These are phyloP conservation scores for Drosophila paranaensis DNA, from an alignment of 2,888 invertebrate species.

Conservation along the genomic window DNA sequence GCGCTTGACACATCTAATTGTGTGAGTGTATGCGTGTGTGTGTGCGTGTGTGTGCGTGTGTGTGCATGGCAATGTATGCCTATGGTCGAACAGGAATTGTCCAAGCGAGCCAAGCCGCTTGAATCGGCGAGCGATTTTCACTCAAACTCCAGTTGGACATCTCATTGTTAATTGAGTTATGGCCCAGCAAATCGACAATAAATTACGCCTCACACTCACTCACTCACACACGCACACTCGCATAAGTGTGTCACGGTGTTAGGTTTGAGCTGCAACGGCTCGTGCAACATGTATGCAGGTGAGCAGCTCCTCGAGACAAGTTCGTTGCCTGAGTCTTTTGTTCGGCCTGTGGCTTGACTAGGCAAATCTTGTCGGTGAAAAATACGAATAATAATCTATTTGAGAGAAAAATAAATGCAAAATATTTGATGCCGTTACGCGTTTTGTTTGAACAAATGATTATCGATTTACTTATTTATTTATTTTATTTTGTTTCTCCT, in stretches of 20 bases:
- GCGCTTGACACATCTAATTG: slow-evolving; percentile 19
- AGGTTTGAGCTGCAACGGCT: slow-evolving; percentile 42
- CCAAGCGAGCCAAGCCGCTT: slow-evolving; percentile 27
- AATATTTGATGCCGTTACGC: slow-evolving; percentile 52
- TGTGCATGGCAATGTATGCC: neutral
- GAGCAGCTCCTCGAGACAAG: slow-evolving; percentile 41
- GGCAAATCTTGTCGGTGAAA: slow-evolving; percentile 26
- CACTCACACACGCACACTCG: neutral
- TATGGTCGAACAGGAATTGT: slow-evolving; percentile 1
- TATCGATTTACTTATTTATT: slow-evolving; percentile 52
- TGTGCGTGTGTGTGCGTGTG: slow-evolving; percentile 1
- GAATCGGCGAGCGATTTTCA: slow-evolving; percentile 44
- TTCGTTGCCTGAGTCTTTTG: slow-evolving; percentile 78
- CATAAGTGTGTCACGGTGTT: slow-evolving; percentile 66
- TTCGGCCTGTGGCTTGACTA: slow-evolving; percentile 30
- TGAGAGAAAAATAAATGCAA: slow-evolving; percentile 26
- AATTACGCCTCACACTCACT: slow-evolving; percentile 15
- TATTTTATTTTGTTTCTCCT: slow-evolving; percentile 27
- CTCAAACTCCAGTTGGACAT: slow-evolving; percentile 45
- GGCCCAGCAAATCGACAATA: slow-evolving; percentile 49
- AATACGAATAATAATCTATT: slow-evolving; percentile 19
- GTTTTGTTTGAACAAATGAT: slow-evolving; percentile 50
- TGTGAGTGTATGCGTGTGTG: neutral
- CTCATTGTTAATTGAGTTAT: slow-evolving; percentile 64
- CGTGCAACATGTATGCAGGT: slow-evolving; percentile 57